Base-by-base conservation (phyloP, 2,113 vertebrate genomes). In the Casuarius casuarius region DNA sequence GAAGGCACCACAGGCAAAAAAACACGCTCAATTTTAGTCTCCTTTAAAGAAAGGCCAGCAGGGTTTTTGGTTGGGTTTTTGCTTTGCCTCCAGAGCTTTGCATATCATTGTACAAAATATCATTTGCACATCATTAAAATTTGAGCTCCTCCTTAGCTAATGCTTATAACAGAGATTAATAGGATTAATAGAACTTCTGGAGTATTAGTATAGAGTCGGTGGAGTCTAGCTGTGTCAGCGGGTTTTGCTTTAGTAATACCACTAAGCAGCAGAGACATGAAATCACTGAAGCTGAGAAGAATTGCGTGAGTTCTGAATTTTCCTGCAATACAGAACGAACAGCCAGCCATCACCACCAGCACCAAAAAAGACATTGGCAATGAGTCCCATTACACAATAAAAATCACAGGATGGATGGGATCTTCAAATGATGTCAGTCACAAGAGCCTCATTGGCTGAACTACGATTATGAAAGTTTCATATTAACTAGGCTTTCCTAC, bases 271-370 rank as follows among this genome's bases (percentile, higher is more conserved):
- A 49, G 12, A 56, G 10, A 35, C 3, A 10, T 35, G 16, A 78
- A 85, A 91, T 52, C 51, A 48, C 3, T 62, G 15, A 73, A 48
- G 11, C 5, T 58, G 46, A 44, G 84, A 71, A 28, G 12, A 81
- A 25, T 4, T 5, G 10, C 3, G 10, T 49, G 38, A 44, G 4
- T 59, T 84, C 71, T n/a, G 8, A 8, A 28, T 66, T 26, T 51
- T 62, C 49, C 29, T 28, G 7, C 33, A 25, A 65, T 12, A 49
- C 3, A 54, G 49, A 84, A 81, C 18, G 4, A 65, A 89, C 8
- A 33, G 3, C 16, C 1, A 2, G 15, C 10, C 40, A 10, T 51
- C 22, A 44, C 8, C 29, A 31, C 0, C 23, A 51, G 13, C 10
- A 91, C 19, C 4, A 79, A 63, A 61, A 87, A 49, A 72, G 0